Percentiles rank a stretch among this genome's conserved stretches.
phyloP scores from a whole-genome alignment of 2,888 invertebrate genomes.

The Drosophila lacicola region DNA sequence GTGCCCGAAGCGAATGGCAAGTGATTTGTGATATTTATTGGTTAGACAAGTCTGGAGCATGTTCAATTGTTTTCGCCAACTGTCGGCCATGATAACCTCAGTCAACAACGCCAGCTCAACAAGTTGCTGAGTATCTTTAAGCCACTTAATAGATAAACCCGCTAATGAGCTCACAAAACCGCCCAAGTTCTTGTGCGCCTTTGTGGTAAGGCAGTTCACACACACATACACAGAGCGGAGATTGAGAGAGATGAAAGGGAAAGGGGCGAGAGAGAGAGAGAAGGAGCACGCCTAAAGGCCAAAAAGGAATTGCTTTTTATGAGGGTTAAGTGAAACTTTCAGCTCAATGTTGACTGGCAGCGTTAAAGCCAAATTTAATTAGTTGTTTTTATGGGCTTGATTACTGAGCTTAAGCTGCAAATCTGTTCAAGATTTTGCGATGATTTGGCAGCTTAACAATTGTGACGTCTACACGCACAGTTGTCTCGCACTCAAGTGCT shows the following conservation, averaged over 20 bases:
- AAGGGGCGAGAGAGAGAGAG: not conserved
- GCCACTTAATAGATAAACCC: conserved; percentile 51
- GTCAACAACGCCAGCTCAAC: conserved; percentile 33
- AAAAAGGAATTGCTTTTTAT: conserved; percentile 44
- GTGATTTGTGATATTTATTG: conserved; percentile 52
- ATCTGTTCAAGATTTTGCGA: conserved; percentile 39
- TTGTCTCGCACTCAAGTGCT: conserved; percentile 13
- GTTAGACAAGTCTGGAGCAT: conserved; percentile 32
- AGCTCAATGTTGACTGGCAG: conserved; percentile 29
- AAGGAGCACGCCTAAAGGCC: conserved; percentile 24
- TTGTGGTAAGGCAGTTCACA: conserved; percentile 21
- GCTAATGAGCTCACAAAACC: conserved; percentile 51
- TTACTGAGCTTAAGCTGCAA: conserved; percentile 36
- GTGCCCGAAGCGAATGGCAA: conserved; percentile 37
- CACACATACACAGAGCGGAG: not conserved
- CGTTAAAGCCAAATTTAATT: conserved; percentile 37
- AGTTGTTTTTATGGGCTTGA: conserved; percentile 48
- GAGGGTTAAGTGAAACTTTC: conserved; percentile 25
- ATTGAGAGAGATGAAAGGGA: not conserved
- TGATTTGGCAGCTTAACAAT: conserved; percentile 30
- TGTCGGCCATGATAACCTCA: not conserved
- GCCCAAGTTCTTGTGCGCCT: conserved; percentile 20
- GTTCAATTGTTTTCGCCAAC: conserved; percentile 26
- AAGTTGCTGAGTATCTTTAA: conserved; percentile 33
- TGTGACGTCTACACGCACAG: conserved; percentile 36